phyloP scores from a whole-genome alignment of 64 coral and sea anemone species.

The Pocillopora damicornis region DNA sequence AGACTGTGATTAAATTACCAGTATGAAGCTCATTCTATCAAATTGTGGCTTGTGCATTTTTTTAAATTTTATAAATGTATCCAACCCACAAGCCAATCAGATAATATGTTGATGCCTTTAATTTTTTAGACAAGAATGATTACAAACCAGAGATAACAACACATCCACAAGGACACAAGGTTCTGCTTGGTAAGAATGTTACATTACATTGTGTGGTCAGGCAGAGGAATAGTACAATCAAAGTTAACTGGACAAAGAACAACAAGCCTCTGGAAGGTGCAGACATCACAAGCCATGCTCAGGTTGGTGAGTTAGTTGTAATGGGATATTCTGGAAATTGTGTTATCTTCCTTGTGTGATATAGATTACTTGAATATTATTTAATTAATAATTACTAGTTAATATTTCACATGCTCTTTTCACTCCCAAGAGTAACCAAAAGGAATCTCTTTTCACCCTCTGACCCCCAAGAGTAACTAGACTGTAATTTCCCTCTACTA shows the following conservation, averaged over 20 bases:
- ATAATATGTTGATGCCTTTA: background rate
- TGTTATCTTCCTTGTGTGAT: background rate
- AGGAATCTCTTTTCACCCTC: too few species aligned
- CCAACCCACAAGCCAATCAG: too few species aligned
- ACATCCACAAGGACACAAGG: constrained; percentile 41
- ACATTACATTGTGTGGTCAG: constrained; percentile 54
- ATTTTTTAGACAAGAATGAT: constrained; percentile 47
- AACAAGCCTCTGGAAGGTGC: constrained; percentile 1
- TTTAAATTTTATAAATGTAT: too few species aligned
- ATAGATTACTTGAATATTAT: too few species aligned
- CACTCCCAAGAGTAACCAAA: too few species aligned
- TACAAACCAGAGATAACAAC: constrained; percentile 55
- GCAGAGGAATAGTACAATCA: constrained; percentile 59
- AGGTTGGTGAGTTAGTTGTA: background rate
- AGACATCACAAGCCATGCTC: background rate
- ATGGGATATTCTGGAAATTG: background rate
- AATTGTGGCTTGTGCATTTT: too few species aligned
- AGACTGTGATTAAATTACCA: too few species aligned
- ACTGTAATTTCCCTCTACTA: too few species aligned
- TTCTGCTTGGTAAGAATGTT: constrained; percentile 56
- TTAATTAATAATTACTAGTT: too few species aligned
- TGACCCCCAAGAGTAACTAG: too few species aligned
- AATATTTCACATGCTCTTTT: too few species aligned
- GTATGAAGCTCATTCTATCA: too few species aligned
- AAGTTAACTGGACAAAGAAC: constrained; percentile 22